A percentile compares a stretch with the other conserved stretches of the same genome.
Conservation (phyloP, 2,797 vertebrate species). For the Pyrocephalus nanus region DNA sequence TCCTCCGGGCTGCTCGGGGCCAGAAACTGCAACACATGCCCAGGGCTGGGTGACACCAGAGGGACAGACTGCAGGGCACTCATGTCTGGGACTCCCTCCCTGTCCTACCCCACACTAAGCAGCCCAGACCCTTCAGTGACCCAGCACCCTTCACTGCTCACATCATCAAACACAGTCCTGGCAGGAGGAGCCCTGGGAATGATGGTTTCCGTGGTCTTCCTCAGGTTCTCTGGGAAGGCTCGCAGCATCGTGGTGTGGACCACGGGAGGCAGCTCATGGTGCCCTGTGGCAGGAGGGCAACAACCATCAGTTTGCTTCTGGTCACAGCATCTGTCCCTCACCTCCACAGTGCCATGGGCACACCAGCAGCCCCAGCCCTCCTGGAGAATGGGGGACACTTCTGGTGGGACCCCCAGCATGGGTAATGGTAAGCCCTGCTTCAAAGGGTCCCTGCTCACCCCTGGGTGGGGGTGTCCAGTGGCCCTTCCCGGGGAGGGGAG, state of each 20-base stretch:
- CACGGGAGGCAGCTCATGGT: conserved; percentile 91
- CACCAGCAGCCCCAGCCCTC: not conserved
- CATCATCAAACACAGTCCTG: conserved; percentile 75
- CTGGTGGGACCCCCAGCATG: rapidly evolving
- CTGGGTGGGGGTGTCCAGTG: rapidly evolving
- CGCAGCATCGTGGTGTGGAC: conserved; percentile 95
- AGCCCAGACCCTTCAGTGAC: not conserved
- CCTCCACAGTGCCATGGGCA: rapidly evolving
- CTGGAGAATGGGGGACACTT: not conserved
- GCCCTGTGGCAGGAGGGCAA: conserved; percentile 74
- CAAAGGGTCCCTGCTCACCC: not conserved
- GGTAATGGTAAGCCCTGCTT: not conserved
- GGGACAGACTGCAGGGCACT: not conserved
- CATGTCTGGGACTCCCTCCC: not conserved
- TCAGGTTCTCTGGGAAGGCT: conserved; percentile 83
- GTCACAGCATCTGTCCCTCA: not conserved
- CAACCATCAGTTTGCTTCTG: not conserved
- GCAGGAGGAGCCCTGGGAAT: conserved; percentile 73
- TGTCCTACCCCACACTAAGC: not conserved
- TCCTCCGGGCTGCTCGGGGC: not conserved
- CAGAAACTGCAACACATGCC: conserved; percentile 65
- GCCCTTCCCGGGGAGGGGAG: not conserved
- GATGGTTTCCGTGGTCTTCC: conserved; percentile 77
- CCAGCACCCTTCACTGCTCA: conserved; percentile 57
- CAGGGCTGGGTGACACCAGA: not conserved